A percentile compares a stretch with the other conserved stretches of the same genome.
Conservation (phyloP, 2,113 vertebrate genomes). For the Chaenogobius annularis region DNA sequence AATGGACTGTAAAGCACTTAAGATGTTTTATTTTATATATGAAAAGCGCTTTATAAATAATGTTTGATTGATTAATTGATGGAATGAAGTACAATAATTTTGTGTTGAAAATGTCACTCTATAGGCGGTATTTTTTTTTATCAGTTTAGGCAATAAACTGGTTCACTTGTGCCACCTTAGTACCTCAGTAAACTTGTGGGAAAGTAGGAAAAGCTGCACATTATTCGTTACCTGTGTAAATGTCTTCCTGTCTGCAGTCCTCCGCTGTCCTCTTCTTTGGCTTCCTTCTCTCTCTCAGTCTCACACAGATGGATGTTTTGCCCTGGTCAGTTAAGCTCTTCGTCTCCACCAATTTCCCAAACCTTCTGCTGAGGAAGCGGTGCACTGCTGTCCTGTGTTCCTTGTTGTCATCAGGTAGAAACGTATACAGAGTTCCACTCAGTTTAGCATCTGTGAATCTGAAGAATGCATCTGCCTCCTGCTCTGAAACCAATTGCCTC, state of each 20-base stretch:
- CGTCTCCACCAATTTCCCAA: slow-evolving; percentile 92
- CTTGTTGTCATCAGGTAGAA: slow-evolving; percentile 83
- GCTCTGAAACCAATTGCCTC: slow-evolving; percentile 82
- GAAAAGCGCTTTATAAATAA: too few species aligned
- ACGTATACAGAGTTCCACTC: slow-evolving; percentile 83
- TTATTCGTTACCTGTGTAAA: slow-evolving; percentile 83
- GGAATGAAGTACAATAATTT: too few species aligned
- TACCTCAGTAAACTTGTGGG: too few species aligned
- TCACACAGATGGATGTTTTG: slow-evolving; percentile 79
- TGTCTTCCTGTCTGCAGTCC: slow-evolving; percentile 71
- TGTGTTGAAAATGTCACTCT: too few species aligned
- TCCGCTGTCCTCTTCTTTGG: slow-evolving; percentile 77
- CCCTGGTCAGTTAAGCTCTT: slow-evolving; percentile 83
- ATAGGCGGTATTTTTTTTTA: too few species aligned
- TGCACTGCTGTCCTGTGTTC: slow-evolving; percentile 88
- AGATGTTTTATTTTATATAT: too few species aligned
- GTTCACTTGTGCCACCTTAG: too few species aligned
- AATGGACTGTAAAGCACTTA: too few species aligned
- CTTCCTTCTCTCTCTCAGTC: slow-evolving; percentile 81
- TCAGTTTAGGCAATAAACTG: too few species aligned
- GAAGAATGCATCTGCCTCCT: slow-evolving; percentile 87
- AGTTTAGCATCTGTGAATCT: slow-evolving; percentile 89
- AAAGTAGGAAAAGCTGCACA: background rate
- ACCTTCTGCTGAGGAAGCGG: slow-evolving; percentile 88
- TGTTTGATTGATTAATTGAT: too few species aligned